Conservation (phyloP, 2,888 invertebrate species). For the Tetranychus piercei region DNA sequence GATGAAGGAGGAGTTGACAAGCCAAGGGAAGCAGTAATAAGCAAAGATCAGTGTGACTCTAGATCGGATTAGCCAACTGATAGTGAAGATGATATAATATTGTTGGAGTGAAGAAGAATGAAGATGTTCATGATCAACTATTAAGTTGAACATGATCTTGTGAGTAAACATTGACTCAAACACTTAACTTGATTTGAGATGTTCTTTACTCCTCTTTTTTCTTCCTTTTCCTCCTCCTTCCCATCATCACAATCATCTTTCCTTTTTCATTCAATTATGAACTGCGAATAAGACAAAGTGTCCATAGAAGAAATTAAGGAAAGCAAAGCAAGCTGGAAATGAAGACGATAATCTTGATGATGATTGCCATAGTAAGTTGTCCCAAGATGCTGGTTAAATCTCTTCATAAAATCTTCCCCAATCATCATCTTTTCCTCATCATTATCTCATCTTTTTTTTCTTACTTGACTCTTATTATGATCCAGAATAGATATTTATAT, state of each 20-base stretch:
- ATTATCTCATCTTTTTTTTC: background rate
- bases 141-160: background rate
- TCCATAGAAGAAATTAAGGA: background rate
- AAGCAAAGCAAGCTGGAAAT: background rate
- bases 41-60: no score
- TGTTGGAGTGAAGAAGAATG: background rate
- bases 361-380: background rate
- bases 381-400: slow-evolving; percentile 1
- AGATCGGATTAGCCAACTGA: background rate
- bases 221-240: background rate
- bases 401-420: background rate
- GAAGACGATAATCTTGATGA: background rate
- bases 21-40: background rate
- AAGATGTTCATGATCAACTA: background rate
- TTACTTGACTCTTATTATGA: background rate
- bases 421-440: background rate
- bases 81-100: background rate
- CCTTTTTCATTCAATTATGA: background rate
- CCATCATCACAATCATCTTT: no score
- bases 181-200: background rate
- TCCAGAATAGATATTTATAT: background rate
- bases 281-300: background rate
- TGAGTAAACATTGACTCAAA: background rate
- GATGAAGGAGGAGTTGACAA: background rate
- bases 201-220: background rate